Percentiles rank a stretch among this genome's conserved stretches.
Conservation (phyloP, 2,113 vertebrate genomes). For the Sula dactylatra region DNA sequence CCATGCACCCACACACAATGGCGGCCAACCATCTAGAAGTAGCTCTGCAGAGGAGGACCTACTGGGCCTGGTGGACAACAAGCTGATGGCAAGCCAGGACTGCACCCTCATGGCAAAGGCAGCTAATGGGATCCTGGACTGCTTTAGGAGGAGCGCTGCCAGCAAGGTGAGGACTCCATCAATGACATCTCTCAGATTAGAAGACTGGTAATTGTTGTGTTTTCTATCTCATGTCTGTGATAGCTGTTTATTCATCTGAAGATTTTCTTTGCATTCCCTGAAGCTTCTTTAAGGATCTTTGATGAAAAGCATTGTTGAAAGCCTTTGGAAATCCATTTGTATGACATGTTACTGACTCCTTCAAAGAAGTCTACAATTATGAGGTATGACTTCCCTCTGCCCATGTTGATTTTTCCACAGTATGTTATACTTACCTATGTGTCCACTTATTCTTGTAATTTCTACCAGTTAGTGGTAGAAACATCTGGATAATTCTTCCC, state of each 20-base stretch:
- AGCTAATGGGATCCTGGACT: neutral
- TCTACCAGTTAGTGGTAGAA: neutral
- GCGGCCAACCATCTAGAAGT: too few relatives aligned
- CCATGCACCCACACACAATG: too few relatives aligned
- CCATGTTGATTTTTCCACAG: neutral
- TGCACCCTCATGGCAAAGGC: neutral
- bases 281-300: neutral
- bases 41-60: too few relatives aligned
- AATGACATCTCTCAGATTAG: neutral
- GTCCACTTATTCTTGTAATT: neutral
- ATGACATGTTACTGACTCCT: neutral
- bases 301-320: neutral
- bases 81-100: too few relatives aligned
- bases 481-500: neutral
- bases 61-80: too few relatives aligned
- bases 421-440: neutral
- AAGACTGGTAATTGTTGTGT: neutral
- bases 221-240: neutral
- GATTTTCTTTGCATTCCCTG: neutral
- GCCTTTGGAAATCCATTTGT: neutral
- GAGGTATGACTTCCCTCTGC: neutral
- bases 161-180: neutral
- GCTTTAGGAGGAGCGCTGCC: accelerated
- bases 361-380: neutral
- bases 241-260: neutral